These are phyloP conservation scores for Pipa parva DNA, from an alignment of 2,113 vertebrate genomes.

Conservation along the genomic window DNA sequence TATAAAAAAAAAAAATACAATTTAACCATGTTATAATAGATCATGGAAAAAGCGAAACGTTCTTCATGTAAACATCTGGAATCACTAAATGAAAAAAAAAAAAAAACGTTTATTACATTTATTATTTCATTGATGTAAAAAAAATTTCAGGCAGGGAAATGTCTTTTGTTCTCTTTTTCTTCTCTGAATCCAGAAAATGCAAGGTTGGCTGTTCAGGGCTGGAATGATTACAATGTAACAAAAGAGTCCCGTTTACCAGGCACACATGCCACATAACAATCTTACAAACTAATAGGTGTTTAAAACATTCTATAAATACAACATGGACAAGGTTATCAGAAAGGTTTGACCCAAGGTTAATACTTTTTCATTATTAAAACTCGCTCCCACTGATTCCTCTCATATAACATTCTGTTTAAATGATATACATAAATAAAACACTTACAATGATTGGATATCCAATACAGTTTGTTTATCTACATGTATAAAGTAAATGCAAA, in stretches of 20 bases:
- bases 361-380: no score
- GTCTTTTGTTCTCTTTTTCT: not conserved
- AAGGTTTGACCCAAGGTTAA: no score
- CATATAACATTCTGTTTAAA: no score
- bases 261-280: no score
- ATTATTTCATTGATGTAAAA: conserved; percentile 11
- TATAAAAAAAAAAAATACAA: not conserved
- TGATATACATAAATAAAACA: no score
- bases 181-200: conserved; percentile 1
- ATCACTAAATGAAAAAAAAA: not conserved
- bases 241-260: not conserved
- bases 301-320: no score
- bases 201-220: conserved; percentile 2
- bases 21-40: not conserved
- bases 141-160: not conserved
- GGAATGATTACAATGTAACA: not conserved
- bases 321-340: no score
- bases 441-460: no score
- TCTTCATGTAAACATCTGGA: conserved; percentile 16
- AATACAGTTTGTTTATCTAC: no score
- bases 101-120: conserved; percentile 39
- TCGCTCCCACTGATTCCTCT: no score
- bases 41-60: not conserved
- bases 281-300: no score
- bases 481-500: no score